A percentile compares a stretch with the other conserved stretches of the same genome.
phyloP scores from a whole-genome alignment of 2,888 invertebrate species.

The Pheosia gnoma region DNA sequence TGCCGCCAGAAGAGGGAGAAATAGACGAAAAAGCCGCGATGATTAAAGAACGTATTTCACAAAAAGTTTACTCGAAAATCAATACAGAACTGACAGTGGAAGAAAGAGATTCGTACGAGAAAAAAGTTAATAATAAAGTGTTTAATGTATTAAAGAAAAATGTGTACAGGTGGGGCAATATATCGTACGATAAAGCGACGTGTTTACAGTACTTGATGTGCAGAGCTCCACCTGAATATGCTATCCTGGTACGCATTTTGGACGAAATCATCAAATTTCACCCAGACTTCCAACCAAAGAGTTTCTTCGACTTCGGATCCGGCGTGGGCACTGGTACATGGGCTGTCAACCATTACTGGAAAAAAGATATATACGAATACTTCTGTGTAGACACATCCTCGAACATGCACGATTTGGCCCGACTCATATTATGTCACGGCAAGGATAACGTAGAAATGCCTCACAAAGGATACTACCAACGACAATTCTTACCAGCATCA shows the following conservation, averaged over 20 bases:
- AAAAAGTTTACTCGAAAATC: slow-evolving; percentile 48
- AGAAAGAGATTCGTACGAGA: slow-evolving; percentile 68
- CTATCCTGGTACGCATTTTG: slow-evolving; percentile 87
- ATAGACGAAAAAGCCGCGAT: slow-evolving; percentile 71
- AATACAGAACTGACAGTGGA: slow-evolving; percentile 52
- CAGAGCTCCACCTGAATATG: slow-evolving; percentile 90
- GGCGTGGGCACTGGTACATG: slow-evolving; percentile 94
- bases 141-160: slow-evolving; percentile 83
- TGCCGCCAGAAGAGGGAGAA: slow-evolving; percentile 86
- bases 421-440: slow-evolving; percentile 87
- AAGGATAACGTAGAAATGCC: slow-evolving; percentile 84
- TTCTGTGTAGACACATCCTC: slow-evolving; percentile 92
- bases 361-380: slow-evolving; percentile 89
- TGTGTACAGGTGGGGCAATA: slow-evolving; percentile 89
- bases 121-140: slow-evolving; percentile 80
- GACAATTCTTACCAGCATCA: slow-evolving; percentile 92
- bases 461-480: slow-evolving; percentile 86
- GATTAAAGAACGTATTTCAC: slow-evolving; percentile 65
- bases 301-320: slow-evolving; percentile 96
- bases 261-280: slow-evolving; percentile 88
- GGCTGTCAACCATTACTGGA: slow-evolving; percentile 92
- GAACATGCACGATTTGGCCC: slow-evolving; percentile 92
- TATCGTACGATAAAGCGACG: slow-evolving; percentile 87
- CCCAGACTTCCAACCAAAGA: slow-evolving; percentile 88
- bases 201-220: slow-evolving; percentile 88